phyloP scores from a whole-genome alignment of 1,140 invertebrate species.

The Ceratina australensis region DNA sequence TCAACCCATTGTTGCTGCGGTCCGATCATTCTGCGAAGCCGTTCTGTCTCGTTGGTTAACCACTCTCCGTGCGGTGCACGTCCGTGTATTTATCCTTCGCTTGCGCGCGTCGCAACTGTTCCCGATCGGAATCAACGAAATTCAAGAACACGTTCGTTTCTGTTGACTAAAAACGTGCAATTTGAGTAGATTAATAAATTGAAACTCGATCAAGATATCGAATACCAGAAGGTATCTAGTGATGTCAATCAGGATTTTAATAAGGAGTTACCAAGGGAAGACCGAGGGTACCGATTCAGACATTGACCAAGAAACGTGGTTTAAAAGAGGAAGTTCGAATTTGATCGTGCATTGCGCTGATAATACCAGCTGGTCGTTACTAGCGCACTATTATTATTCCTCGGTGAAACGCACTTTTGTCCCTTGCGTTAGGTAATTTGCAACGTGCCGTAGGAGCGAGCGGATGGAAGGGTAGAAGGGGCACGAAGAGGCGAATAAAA shows the following conservation, averaged over 20 bases:
- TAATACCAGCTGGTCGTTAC: constrained; percentile 34
- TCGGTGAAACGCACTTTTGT: constrained; percentile 4
- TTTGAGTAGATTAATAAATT: no score
- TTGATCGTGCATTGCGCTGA: not conserved
- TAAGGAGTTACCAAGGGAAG: not conserved
- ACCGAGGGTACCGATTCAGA: no score
- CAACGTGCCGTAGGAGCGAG: not conserved
- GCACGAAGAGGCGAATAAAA: constrained; percentile 8
- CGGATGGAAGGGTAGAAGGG: not conserved
- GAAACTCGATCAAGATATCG: no score
- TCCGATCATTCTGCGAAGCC: not conserved
- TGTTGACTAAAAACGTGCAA: constrained; percentile 55
- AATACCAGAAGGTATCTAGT: not conserved
- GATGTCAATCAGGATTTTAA: not conserved
- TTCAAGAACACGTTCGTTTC: constrained; percentile 45
- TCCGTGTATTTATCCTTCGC: constrained; percentile 2
- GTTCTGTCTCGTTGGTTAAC: constrained; percentile 15
- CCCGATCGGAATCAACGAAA: constrained; percentile 22
- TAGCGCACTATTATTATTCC: constrained; percentile 36
- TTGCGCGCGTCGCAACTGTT: constrained; percentile 9
- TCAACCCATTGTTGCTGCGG: constrained; percentile 58
- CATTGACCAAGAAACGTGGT: no score
- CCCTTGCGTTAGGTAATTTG: constrained; percentile 2
- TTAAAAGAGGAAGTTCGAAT: not conserved
- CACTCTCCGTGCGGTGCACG: constrained; percentile 3